Evolutionary conservation across 2,113 vertebrate genomes (phyloP).

Genomic region (Macquaria ambigua): DNA sequence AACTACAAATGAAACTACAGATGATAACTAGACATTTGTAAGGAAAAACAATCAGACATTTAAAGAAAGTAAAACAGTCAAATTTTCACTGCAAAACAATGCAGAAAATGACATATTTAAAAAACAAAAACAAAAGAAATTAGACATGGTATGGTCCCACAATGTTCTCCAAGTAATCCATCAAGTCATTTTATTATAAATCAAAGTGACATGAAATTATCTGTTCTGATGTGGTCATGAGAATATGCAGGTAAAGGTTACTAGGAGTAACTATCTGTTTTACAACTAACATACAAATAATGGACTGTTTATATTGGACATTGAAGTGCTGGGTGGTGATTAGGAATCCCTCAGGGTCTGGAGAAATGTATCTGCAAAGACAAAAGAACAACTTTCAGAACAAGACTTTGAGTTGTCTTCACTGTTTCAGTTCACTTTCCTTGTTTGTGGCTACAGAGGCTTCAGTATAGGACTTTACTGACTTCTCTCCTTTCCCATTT

Average conservation of each 20-base stretch:
- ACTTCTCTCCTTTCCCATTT: neutral
- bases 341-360: neutral
- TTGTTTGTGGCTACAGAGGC: neutral
- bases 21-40: too few species aligned
- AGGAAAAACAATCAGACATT: too few species aligned
- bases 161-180: too few species aligned
- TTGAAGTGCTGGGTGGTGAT: neutral
- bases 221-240: too few species aligned
- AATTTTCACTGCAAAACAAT: too few species aligned
- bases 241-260: neutral
- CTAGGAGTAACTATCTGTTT: neutral
- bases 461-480: neutral
- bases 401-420: neutral
- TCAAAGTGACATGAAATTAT: too few species aligned
- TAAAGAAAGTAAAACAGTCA: too few species aligned
- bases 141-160: too few species aligned
- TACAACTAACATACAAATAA: neutral
- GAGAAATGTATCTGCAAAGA: slow-evolving; percentile 11
- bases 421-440: neutral
- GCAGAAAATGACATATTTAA: too few species aligned
- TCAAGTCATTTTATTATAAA: too few species aligned
- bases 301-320: neutral
- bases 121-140: too few species aligned
- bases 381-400: neutral
- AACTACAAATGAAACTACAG: too few species aligned